Conservation (phyloP, 2,113 vertebrate species). For the Macquaria ambigua region DNA sequence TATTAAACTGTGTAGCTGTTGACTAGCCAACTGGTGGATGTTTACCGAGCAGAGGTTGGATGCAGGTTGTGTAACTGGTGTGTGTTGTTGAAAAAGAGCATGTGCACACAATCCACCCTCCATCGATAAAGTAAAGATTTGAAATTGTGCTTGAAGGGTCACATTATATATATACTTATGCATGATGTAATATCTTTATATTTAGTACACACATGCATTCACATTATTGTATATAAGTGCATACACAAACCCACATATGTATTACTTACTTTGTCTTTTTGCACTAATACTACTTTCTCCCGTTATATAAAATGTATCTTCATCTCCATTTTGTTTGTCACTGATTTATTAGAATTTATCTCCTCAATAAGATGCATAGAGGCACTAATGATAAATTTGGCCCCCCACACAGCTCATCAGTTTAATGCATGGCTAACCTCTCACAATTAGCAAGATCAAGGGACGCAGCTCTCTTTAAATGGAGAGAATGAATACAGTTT, state of each 20-base stretch:
- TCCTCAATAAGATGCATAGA: constrained; percentile 50
- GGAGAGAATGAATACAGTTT: neutral
- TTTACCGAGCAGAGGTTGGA: neutral
- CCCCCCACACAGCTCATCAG: constrained; percentile 51
- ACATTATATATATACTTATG: neutral
- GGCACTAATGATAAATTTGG: constrained; percentile 47
- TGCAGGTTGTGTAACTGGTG: neutral
- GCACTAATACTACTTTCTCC: neutral
- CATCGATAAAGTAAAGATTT: neutral
- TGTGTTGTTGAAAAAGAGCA: constrained; percentile 15
- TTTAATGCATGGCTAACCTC: constrained; percentile 53
- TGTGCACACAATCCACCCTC: neutral
- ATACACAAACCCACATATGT: neutral
- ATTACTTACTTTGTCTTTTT: neutral
- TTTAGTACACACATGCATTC: neutral
- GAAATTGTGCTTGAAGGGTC: neutral
- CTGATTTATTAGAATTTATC: constrained; percentile 48
- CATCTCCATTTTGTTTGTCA: constrained; percentile 30
- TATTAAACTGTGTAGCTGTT: neutral
- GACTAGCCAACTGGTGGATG: neutral
- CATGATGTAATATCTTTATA: neutral
- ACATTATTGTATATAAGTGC: neutral
- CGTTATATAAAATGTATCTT: constrained; percentile 8
- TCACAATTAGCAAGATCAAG: constrained; percentile 51
- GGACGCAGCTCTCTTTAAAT: constrained; percentile 6